Evolutionary conservation across 2,797 vertebrate genomes (phyloP), one percentile per base, ranked within the genome.

Genomic region (Synaphobranchus kaupii): DNA sequence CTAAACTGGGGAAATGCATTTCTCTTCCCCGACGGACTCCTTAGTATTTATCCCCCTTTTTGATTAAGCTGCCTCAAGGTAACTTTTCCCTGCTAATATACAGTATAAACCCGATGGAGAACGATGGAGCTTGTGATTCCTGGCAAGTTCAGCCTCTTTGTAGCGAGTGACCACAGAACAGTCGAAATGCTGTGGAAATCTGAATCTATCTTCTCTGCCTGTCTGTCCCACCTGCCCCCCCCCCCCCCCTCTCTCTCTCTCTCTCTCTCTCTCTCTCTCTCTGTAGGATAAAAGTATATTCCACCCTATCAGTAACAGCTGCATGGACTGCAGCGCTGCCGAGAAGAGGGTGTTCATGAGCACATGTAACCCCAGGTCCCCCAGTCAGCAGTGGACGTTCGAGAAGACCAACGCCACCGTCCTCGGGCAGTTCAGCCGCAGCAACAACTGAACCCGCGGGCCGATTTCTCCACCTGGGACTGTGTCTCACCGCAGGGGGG

Each of bases 311-410:
- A 99, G 97, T 80, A 97, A 97, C 96, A 98, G 98, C 94, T 99
- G 98, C 87, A 91, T 99, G 89, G 98, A 99, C 90, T 96, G 96
- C 94, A 98, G 91, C 68, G 92, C 95, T 0, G 92, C 90, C 0
- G 98, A 99, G 92, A 96, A 95, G 84, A 95, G 96, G 17, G 91
- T 99, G 92, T 99, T 98, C 95, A 99, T 99, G 98, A 98, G 93
- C 91, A 92, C 93, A 22, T 99, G 98, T 88, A 94, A 97, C 91
- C 92, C 98, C 0, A 91, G 95, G 4, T 97, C 97, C 4, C 93
- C 89, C 63, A 97, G 95, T 58, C 98, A 99, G 95, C 97, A 96
- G 92, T 99, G 98, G 98, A 93, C 97, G 87, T 99, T 99, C 88
- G 97, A 99, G 95, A 97, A 95, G 44, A 98, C 95, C 94, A 99